Conservation (phyloP, 1,140 invertebrate genomes). For the Zelostemma sp. region DNA sequence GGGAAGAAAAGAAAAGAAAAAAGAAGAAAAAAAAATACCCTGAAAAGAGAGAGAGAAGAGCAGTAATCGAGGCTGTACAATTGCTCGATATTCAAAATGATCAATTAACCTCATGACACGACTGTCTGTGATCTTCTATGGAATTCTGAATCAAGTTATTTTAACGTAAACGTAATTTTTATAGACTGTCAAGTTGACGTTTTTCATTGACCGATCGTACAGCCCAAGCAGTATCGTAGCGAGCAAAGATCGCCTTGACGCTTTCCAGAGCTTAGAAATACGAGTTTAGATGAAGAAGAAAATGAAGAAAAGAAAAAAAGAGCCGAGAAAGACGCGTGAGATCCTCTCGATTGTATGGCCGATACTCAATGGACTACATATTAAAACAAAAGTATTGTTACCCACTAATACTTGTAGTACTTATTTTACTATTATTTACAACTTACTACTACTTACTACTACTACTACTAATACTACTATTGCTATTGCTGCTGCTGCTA, state of each 20-base stretch:
- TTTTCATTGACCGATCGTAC: conserved; percentile 26
- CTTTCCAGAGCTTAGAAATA: conserved; percentile 47
- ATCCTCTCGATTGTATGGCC: conserved; percentile 36
- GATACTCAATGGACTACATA: conserved; percentile 28
- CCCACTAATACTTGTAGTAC: conserved; percentile 46
- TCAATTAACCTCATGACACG: not conserved
- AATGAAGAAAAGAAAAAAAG: not conserved
- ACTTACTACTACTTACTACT: conserved; percentile 54
- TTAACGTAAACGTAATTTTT: too few relatives aligned
- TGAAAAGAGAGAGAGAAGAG: conserved; percentile 23
- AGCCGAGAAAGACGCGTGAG: conserved; percentile 21
- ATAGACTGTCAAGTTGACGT: too few relatives aligned
- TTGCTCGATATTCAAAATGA: conserved; percentile 16
- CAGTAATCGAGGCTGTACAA: conserved; percentile 17
- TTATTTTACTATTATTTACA: conserved; percentile 49
- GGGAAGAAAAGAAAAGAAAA: too few relatives aligned
- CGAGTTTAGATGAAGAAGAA: conserved; percentile 16
- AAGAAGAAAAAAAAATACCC: too few relatives aligned
- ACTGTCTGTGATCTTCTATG: conserved; percentile 2
- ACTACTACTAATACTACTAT: conserved; percentile 29
- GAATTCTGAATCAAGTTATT: too few relatives aligned
- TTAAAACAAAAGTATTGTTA: conserved; percentile 42
- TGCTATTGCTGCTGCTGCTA: conserved; percentile 47
- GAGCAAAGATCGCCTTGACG: conserved; percentile 49
- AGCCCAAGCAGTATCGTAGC: conserved; percentile 33